phyloP scores from a whole-genome alignment of 92 coral and sea anemone species.

The Metridium senile region DNA sequence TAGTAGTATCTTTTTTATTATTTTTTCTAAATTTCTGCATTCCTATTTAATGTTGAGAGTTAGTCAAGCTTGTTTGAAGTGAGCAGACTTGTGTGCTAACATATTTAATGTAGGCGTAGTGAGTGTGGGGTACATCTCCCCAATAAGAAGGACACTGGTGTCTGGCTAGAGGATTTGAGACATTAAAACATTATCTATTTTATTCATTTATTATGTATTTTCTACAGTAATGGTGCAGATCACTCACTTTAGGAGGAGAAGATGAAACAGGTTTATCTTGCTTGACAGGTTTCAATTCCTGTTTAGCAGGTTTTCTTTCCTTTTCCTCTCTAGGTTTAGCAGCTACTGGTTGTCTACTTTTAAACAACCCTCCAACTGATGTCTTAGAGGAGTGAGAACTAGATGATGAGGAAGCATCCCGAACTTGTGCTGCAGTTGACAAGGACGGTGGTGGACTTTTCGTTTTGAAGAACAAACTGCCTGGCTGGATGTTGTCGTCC shows the following conservation, averaged over 20 bases:
- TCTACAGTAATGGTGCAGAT: no score
- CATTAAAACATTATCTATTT: no score
- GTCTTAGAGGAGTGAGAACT: slow-evolving; percentile 15
- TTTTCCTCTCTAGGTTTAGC: slow-evolving; percentile 30
- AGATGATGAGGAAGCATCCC: slow-evolving; percentile 57
- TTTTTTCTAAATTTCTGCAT: no score
- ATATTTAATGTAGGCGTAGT: no score
- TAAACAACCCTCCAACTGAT: slow-evolving; percentile 22
- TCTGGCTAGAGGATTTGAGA: no score
- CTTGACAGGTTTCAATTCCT: slow-evolving; percentile 13
- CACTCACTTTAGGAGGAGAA: slow-evolving; percentile 10
- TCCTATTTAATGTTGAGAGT: no score
- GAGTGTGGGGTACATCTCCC: no score
- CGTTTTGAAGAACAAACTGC: slow-evolving; percentile 75
- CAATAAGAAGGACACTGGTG: no score
- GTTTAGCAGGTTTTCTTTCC: slow-evolving; percentile 20
- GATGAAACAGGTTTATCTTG: slow-evolving; percentile 4
- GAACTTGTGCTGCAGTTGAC: slow-evolving; percentile 88
- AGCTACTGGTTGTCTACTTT: slow-evolving; percentile 44
- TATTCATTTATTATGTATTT: no score
- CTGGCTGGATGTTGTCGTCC: slow-evolving; percentile 58
- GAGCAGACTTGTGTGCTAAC: no score
- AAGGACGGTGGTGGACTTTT: slow-evolving; percentile 56
- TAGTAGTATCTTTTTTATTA: no score
- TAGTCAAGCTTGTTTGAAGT: no score